Conservation (phyloP, 2,113 vertebrate genomes). For the Poeciliopsis prolifica region DNA sequence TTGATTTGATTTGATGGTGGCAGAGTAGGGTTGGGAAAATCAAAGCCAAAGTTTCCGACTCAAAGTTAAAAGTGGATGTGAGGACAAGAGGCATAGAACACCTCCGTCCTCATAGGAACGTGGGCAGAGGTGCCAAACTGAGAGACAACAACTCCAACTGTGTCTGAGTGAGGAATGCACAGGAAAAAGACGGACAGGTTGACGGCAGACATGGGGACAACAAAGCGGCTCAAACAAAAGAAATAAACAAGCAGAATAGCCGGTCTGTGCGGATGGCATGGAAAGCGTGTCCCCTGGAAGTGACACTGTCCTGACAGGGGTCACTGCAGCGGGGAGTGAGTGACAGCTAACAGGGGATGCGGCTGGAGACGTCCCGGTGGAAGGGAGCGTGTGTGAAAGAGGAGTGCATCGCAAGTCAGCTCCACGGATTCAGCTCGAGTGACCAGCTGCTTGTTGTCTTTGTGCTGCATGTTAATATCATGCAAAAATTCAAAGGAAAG, state of each 20-base stretch:
- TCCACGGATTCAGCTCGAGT: slow-evolving; percentile 26
- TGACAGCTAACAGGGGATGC: slow-evolving; percentile 60
- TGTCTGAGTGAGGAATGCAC: background rate
- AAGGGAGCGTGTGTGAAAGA: slow-evolving; percentile 8
- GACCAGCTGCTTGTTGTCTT: slow-evolving; percentile 30
- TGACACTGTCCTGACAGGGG: slow-evolving; percentile 72
- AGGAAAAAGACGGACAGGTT: slow-evolving; percentile 36
- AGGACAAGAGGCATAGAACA: slow-evolving; percentile 31
- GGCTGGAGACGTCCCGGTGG: slow-evolving; percentile 27
- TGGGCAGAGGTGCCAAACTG: slow-evolving; percentile 27
- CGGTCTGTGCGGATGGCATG: slow-evolving; percentile 33
- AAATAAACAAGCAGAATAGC: slow-evolving; percentile 58
- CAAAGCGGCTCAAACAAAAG: slow-evolving; percentile 34
- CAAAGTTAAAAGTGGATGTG: slow-evolving; percentile 12
- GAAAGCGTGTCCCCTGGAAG: slow-evolving; percentile 20
- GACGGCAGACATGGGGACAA: slow-evolving; percentile 39
- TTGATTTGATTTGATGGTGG: background rate
- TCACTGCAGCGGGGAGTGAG: slow-evolving; percentile 56
- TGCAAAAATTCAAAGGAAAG: background rate
- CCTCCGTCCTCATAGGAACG: slow-evolving; percentile 14
- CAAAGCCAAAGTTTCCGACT: slow-evolving; percentile 30
- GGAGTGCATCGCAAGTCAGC: slow-evolving; percentile 37
- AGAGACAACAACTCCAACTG: slow-evolving; percentile 20
- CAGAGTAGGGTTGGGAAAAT: slow-evolving; percentile 8
- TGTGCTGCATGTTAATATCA: slow-evolving; percentile 31